Conservation (phyloP, 1,140 invertebrate species). For the Ceratina calcarata region DNA sequence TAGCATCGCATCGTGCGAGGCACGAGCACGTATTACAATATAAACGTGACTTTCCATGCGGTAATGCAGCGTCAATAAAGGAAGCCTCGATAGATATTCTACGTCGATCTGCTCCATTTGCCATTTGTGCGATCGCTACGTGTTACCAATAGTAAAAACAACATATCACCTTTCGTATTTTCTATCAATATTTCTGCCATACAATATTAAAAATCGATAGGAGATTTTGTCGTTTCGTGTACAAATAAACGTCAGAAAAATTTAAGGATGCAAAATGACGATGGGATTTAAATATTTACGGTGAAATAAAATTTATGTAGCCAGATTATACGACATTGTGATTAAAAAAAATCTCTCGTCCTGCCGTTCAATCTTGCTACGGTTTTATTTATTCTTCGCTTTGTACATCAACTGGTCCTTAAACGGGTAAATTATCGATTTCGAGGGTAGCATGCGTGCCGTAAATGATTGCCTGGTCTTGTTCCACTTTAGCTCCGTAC, state of each 20-base stretch:
- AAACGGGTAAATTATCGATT: conserved; percentile 26
- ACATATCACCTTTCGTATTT: background rate
- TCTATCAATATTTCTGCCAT: conserved; percentile 10
- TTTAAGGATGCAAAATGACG: no score
- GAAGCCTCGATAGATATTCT: conserved; percentile 40
- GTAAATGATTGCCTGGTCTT: background rate
- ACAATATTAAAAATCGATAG: background rate
- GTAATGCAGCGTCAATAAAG: conserved; percentile 21
- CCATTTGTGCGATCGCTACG: conserved; percentile 14
- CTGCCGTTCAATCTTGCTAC: background rate
- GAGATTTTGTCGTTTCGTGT: no score
- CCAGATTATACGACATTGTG: no score
- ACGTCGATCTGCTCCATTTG: conserved; percentile 45
- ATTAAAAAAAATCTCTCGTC: background rate
- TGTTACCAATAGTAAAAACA: conserved; percentile 22
- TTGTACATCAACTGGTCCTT: conserved; percentile 7
- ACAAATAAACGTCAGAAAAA: no score
- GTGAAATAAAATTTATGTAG: no score
- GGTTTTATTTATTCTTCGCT: background rate
- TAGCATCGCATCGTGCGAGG: background rate
- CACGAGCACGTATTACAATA: conserved; percentile 1
- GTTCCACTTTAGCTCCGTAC: conserved; percentile 12
- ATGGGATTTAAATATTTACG: no score
- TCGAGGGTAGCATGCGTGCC: conserved; percentile 9
- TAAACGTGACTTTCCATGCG: conserved; percentile 30